phyloP scores from a whole-genome alignment of 2,113 vertebrate species.

The Pomatostomus ruficeps region DNA sequence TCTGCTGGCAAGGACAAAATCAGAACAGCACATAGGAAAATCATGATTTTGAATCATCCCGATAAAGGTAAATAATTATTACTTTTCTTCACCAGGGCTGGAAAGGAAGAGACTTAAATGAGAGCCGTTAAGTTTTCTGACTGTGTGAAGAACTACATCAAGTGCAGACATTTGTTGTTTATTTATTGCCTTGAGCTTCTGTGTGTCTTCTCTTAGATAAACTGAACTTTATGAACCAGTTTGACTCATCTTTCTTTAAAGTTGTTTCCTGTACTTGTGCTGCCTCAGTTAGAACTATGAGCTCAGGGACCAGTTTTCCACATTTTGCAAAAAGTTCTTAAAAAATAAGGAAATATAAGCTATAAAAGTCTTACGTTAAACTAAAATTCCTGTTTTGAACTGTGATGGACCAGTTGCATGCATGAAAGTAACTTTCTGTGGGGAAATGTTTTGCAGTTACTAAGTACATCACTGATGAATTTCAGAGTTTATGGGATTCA shows the following conservation, averaged over 20 bases:
- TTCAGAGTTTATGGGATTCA: constrained; percentile 51
- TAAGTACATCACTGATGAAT: neutral
- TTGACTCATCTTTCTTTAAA: neutral
- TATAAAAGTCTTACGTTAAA: neutral
- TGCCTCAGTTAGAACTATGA: neutral
- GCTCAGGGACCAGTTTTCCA: neutral
- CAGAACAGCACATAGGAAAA: constrained; percentile 83
- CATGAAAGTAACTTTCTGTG: neutral
- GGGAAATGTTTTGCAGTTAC: constrained; percentile 4
- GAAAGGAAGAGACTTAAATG: neutral
- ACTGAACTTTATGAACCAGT: neutral
- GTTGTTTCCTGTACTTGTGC: neutral
- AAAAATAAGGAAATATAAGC: neutral
- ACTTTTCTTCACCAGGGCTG: neutral
- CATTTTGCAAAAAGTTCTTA: neutral
- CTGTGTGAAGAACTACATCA: neutral
- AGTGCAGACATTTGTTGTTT: neutral
- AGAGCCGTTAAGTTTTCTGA: neutral
- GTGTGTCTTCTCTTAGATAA: neutral
- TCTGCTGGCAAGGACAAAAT: constrained; percentile 83
- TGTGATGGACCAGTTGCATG: neutral
- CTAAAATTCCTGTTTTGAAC: neutral
- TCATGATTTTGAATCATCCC: constrained; percentile 95
- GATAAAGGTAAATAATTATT: constrained; percentile 85
- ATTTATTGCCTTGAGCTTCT: neutral